Base-by-base conservation (phyloP, 1,140 invertebrate species). In the Cyclargus thomasi region DNA sequence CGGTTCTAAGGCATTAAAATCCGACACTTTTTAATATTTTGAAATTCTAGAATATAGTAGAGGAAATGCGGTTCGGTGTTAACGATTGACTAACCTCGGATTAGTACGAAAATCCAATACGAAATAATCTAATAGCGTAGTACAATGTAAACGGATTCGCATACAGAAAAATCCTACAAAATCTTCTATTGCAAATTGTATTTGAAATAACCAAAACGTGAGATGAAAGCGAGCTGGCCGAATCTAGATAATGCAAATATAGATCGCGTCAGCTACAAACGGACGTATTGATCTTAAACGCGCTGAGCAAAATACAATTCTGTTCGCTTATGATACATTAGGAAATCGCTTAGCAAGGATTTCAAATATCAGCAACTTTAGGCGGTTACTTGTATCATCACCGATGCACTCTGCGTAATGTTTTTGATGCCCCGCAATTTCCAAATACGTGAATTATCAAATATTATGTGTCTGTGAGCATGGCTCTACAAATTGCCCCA, bases 161-260 rank as follows among this genome's bases (percentile, higher is more conserved):
- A 71, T 59, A 73, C 62, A 69, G 72, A 76, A 76, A 79, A 75
- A 78, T 76, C 70, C 73, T 72, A 77, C 76, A 74, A 81, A 85
- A 80, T 79, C 74, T 81, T 76, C 72, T 73, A 81, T 83, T 73
- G 74, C 77, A 87, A 83, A 85, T 84, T 84, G 82, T 83, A 87
- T 87, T 87, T 79, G 78, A 78, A 83, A 86, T 82, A 83, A 76
- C 81, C 78, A 79, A 82, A 83, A 79, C 79, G 80, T 78, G 80
- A 82, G 81, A 80, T 81, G 77, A 79, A 78, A 81, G 76, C 78
- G 77, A 77, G 77, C 77, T 79, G 79, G 74, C 75, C 78, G 73
- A 83, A 82, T 83, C 79, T 79, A 81, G 82, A 85, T 85, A 83
- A 83, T 81, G 82, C 75, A 85, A 82, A 85, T 82, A 78, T 74